phyloP scores from a whole-genome alignment of 2,797 vertebrate genomes.

The Gambelia wislizenii region DNA sequence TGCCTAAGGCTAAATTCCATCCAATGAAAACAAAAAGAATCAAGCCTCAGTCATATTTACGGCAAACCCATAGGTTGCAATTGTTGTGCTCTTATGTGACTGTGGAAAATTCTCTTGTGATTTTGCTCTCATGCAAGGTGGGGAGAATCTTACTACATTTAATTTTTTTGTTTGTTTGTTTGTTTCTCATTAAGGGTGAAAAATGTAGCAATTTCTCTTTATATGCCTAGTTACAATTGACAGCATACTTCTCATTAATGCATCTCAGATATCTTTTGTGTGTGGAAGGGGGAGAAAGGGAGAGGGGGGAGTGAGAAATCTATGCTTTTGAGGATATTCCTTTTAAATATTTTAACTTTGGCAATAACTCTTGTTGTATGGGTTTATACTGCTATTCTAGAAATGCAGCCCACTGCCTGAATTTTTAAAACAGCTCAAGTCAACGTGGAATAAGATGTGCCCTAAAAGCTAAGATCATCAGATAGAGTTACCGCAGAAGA shows the following conservation, averaged over 20 bases:
- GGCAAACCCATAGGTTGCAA: no score
- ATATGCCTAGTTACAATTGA: not conserved
- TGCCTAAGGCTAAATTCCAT: not conserved
- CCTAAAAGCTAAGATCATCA: conserved; percentile 21
- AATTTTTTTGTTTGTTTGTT: not conserved
- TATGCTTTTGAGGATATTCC: not conserved
- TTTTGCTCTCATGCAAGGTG: no score
- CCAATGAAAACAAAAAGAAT: not conserved
- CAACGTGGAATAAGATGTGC: conserved; percentile 10
- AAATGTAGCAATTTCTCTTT: no score
- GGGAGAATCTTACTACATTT: no score
- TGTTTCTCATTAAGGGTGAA: no score
- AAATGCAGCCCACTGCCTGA: not conserved
- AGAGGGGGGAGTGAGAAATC: not conserved
- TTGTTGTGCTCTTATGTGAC: no score
- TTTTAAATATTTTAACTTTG: conserved; percentile 30
- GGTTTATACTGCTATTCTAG: conserved; percentile 19
- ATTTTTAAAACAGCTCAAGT: not conserved
- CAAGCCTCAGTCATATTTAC: no score
- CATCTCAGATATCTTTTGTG: not conserved
- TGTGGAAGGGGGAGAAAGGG: not conserved
- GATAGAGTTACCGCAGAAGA: conserved; percentile 21
- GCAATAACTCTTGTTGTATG: not conserved
- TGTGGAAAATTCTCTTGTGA: no score
- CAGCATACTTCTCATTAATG: not conserved